Percentiles rank a stretch among this genome's conserved stretches.
phyloP scores from a whole-genome alignment of 2,888 invertebrate genomes.

The Arge pagana region DNA sequence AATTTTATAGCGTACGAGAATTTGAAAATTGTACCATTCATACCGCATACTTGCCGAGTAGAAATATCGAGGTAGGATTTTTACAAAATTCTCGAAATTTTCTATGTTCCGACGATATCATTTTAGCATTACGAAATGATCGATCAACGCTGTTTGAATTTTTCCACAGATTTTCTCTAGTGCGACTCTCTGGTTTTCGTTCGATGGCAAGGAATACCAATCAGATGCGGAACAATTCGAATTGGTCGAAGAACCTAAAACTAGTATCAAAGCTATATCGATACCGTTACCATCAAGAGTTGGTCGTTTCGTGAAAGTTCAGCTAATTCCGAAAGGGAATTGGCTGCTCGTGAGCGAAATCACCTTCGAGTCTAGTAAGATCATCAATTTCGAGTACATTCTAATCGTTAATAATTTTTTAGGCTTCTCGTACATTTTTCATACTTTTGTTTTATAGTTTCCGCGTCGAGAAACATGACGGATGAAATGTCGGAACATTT shows the following conservation, averaged over 20 bases:
- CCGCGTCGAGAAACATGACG: slow-evolving; percentile 34
- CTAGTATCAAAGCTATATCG: slow-evolving; percentile 66
- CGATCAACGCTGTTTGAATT: neutral
- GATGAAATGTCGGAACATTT: slow-evolving; percentile 30
- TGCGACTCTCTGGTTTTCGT: slow-evolving; percentile 77
- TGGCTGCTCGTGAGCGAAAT: slow-evolving; percentile 92
- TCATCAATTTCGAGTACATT: neutral
- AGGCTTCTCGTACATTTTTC: neutral
- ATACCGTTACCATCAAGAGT: slow-evolving; percentile 76
- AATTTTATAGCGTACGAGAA: slow-evolving; percentile 77
- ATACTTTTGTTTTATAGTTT: slow-evolving; percentile 28
- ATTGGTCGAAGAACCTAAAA: slow-evolving; percentile 62
- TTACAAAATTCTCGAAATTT: no score
- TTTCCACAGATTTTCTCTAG: slow-evolving; percentile 73
- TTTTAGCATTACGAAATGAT: slow-evolving; percentile 4
- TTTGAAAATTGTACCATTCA: slow-evolving; percentile 62
- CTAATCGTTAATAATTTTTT: slow-evolving; percentile 30
- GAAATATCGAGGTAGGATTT: slow-evolving; percentile 73
- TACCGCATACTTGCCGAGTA: slow-evolving; percentile 69
- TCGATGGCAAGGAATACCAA: slow-evolving; percentile 78
- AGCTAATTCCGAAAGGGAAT: slow-evolving; percentile 76
- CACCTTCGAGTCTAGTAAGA: slow-evolving; percentile 78
- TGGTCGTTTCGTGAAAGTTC: slow-evolving; percentile 75
- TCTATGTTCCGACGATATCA: slow-evolving; percentile 9
- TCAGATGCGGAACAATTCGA: slow-evolving; percentile 68